Conservation (phyloP, 2,888 invertebrate genomes). For the Gari tellinella region DNA sequence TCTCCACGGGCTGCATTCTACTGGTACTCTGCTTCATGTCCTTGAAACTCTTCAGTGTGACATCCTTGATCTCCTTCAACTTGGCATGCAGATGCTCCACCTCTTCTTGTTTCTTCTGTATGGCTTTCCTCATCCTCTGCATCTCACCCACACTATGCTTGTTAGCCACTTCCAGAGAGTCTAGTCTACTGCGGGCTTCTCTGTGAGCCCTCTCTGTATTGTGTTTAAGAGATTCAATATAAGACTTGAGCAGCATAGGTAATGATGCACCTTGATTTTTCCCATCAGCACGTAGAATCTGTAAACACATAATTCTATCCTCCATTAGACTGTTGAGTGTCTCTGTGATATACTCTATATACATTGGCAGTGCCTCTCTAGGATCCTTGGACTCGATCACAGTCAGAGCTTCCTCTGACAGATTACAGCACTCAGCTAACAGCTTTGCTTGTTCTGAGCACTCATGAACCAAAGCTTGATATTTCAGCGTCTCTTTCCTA, state of each 20-base stretch:
- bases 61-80: constrained; percentile 61
- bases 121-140: constrained; percentile 59
- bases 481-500: constrained; percentile 68
- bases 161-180: constrained; percentile 60
- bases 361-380: constrained; percentile 61
- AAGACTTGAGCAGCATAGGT: constrained; percentile 46
- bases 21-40: constrained; percentile 32
- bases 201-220: constrained; percentile 50
- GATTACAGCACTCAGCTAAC: constrained; percentile 64
- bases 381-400: constrained; percentile 62
- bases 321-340: constrained; percentile 69
- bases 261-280: constrained; percentile 37
- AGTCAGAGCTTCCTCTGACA: constrained; percentile 59
- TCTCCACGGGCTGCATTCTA: constrained; percentile 8
- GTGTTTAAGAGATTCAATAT: constrained; percentile 53
- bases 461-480: constrained; percentile 61
- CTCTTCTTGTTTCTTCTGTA: constrained; percentile 67
- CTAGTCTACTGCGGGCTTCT: constrained; percentile 57
- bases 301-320: constrained; percentile 70
- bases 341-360: constrained; percentile 70
- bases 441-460: constrained; percentile 63
- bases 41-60: constrained; percentile 56
- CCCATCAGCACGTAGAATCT: constrained; percentile 62
- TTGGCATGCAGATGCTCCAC: constrained; percentile 63
- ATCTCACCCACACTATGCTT: constrained; percentile 63